These are phyloP conservation scores for Mystacides longicornis DNA, from an alignment of 2,888 invertebrate genomes.

Conservation along the genomic window DNA sequence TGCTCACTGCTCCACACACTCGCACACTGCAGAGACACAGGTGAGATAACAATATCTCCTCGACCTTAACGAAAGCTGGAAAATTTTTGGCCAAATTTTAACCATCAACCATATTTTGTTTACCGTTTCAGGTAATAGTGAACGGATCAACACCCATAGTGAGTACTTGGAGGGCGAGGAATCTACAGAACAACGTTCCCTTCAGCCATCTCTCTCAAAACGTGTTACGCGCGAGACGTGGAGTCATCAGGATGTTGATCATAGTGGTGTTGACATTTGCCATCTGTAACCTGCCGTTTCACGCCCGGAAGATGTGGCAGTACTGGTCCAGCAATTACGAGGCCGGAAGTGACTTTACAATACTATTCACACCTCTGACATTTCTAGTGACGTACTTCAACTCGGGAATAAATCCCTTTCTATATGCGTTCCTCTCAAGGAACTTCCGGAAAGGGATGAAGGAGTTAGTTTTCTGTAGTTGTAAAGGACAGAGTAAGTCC, in stretches of 20 bases:
- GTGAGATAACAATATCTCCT: too few species aligned
- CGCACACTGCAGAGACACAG: constrained; percentile 18
- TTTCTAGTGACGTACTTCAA: constrained; percentile 84
- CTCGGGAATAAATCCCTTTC: constrained; percentile 82
- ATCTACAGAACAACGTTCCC: constrained; percentile 45
- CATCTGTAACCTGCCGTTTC: constrained; percentile 82
- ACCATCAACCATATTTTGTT: neutral
- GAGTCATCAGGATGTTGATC: constrained; percentile 84
- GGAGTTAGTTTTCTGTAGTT: constrained; percentile 53
- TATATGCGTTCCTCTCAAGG: constrained; percentile 79
- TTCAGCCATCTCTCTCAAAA: constrained; percentile 66
- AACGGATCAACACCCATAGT: constrained; percentile 58
- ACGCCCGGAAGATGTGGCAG: constrained; percentile 82
- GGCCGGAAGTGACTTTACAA: constrained; percentile 67
- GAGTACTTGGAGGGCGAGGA: constrained; percentile 34
- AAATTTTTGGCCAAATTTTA: neutral
- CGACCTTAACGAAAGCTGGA: neutral
- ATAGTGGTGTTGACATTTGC: constrained; percentile 85
- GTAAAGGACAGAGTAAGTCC: constrained; percentile 18
- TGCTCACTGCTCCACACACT: constrained; percentile 35
- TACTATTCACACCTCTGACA: constrained; percentile 74
- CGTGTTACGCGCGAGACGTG: constrained; percentile 69
- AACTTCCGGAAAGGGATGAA: constrained; percentile 80
- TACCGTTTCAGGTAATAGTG: constrained; percentile 65
- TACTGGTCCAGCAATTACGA: constrained; percentile 68